phyloP scores from a whole-genome alignment of 2,113 vertebrate species.

The Agapornis roseicollis region DNA sequence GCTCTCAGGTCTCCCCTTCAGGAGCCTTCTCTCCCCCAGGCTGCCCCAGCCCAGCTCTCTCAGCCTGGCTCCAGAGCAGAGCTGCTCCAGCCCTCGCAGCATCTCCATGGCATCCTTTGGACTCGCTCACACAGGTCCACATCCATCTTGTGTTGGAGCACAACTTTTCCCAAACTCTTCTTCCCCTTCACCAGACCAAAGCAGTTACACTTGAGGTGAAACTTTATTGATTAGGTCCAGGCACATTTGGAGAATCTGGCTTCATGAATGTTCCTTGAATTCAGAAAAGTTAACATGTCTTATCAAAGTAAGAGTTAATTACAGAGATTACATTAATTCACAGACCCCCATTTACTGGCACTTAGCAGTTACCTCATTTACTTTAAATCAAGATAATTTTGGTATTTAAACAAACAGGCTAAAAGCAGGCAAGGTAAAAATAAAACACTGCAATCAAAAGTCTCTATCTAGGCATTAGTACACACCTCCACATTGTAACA shows the following conservation, averaged over 20 bases:
- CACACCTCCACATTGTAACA: background rate
- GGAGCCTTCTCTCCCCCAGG: background rate
- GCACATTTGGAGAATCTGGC: background rate
- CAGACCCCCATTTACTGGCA: background rate
- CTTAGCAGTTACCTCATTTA: background rate
- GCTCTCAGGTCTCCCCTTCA: background rate
- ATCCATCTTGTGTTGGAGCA: background rate
- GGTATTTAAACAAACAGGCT: slow-evolving; percentile 5
- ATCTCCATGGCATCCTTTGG: background rate
- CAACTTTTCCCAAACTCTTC: background rate
- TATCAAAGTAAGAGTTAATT: slow-evolving; percentile 11
- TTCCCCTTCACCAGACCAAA: background rate
- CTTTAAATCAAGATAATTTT: slow-evolving; percentile 3
- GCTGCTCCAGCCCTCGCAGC: background rate
- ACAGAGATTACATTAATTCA: background rate
- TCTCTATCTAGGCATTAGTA: background rate
- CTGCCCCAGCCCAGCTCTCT: background rate
- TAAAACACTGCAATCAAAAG: background rate
- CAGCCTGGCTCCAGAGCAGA: background rate
- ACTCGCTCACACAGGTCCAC: background rate
- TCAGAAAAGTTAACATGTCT: background rate
- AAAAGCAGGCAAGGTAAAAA: background rate
- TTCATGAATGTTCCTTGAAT: background rate
- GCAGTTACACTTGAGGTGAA: background rate
- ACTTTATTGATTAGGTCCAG: background rate